Conservation (phyloP, 2,113 vertebrate species). For the Dicaeum eximium region DNA sequence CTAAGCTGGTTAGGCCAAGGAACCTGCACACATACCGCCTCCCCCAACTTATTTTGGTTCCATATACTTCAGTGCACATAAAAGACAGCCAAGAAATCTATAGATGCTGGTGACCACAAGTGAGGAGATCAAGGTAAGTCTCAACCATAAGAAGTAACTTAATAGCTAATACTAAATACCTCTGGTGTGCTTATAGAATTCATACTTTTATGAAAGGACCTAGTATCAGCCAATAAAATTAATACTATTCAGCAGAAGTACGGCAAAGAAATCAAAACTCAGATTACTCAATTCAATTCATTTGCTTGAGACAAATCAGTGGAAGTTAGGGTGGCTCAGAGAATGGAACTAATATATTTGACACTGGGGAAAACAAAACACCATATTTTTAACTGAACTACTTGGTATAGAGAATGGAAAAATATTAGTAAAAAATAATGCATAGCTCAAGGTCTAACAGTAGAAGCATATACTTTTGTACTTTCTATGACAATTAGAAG, state of each 20-base stretch:
- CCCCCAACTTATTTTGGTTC: background rate
- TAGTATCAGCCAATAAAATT: background rate
- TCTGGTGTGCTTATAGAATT: background rate
- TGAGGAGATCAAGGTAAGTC: background rate
- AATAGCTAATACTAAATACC: background rate
- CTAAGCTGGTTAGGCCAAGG: background rate
- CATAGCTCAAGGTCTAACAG: background rate
- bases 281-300: background rate
- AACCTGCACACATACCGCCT: background rate
- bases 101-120: background rate
- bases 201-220: background rate
- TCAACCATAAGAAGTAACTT: background rate
- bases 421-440: background rate
- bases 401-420: background rate
- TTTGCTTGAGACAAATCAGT: background rate
- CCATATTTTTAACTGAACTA: background rate
- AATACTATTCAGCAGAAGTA: background rate
- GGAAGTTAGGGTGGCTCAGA: background rate
- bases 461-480: background rate
- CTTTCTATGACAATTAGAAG: background rate
- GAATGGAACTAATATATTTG: background rate
- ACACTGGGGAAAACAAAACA: background rate
- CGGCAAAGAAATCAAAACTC: background rate
- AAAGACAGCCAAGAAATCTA: background rate
- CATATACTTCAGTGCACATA: background rate